Base-by-base conservation (phyloP, 1,140 invertebrate genomes). In the Zophobas morio region DNA sequence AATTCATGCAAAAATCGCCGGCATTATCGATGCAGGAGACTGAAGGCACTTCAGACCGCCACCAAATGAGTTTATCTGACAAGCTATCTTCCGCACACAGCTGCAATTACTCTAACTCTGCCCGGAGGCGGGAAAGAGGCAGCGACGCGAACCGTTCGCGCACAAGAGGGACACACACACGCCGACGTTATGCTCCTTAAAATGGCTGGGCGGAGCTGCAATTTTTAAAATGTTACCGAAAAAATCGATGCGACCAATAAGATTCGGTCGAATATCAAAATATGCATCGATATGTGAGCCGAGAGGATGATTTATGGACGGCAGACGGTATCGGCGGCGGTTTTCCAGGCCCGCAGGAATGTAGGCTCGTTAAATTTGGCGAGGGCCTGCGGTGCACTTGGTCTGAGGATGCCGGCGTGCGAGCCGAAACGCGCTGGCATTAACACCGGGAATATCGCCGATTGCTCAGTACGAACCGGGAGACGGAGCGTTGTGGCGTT, bases 41-140 rank as follows among this genome's bases (percentile, higher is more conserved):
- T 73, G 71, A 73, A 73, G 46, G 71, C 71, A 73, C 71, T 73
- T 54, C 71, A 54, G 49, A 73, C 71, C 71, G 71, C 81, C 79
- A 82, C 79, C 81, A 81, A 82, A 82, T 81, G 79, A 74, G 75
- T 80, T 81, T 81, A 82, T 82, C 81, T 81, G 80, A 81, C 78
- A 74, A 78, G 77, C 73, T 76, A 82, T 82, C 81, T 81, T 60
- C 73, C 78, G 79, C 81, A 82, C 81, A 81, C 77, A 76, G 80
- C 77, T 79, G 80, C 81, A 82, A 82, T 82, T 82, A 82, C 79
- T 79, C 80, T 81, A 81, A 81, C 73, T 78, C 81, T 53, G 81
- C 81, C 81, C 79, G 76, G 63, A 80, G 81, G 79, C 75, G 72
- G 77, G 75, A 70, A 70, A 70, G 78, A 75, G 40, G 74, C 51